Conservation (phyloP, 1,140 invertebrate species). For the Mercenaria mercenaria region DNA sequence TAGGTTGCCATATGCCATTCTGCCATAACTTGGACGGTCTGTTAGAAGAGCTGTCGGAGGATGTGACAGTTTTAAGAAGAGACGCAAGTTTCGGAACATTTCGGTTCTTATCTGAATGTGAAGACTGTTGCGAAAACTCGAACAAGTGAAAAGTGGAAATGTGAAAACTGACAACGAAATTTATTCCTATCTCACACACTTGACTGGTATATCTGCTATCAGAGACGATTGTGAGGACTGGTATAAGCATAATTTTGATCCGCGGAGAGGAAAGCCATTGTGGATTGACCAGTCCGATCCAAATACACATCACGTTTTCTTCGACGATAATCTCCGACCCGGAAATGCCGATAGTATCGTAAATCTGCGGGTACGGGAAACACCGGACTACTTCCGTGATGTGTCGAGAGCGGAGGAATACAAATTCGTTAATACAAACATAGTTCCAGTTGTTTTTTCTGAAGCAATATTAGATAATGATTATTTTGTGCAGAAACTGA, state of each 20-base stretch:
- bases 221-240: constrained; percentile 37
- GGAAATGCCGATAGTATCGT: constrained; percentile 56
- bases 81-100: not conserved
- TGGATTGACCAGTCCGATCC: constrained; percentile 46
- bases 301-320: constrained; percentile 54
- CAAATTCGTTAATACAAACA: constrained; percentile 41
- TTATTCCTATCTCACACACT: constrained; percentile 12
- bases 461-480: constrained; percentile 61
- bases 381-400: not conserved
- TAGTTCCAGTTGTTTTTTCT: constrained; percentile 58
- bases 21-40: constrained; percentile 14
- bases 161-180: constrained; percentile 48
- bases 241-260: constrained; percentile 38
- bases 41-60: not conserved
- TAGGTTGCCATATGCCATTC: constrained; percentile 22
- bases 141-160: not conserved
- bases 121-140: not conserved
- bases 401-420: constrained; percentile 34
- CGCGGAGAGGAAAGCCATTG: constrained; percentile 36
- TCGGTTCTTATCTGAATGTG: not conserved
- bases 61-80: constrained; percentile 1
- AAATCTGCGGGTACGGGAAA: constrained; percentile 44
- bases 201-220: constrained; percentile 36
- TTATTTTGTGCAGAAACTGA: constrained; percentile 52
- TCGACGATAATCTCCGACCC: constrained; percentile 63